These are phyloP conservation scores for Xiphias gladius DNA, from an alignment of 2,113 vertebrate genomes.

Conservation along the genomic window DNA sequence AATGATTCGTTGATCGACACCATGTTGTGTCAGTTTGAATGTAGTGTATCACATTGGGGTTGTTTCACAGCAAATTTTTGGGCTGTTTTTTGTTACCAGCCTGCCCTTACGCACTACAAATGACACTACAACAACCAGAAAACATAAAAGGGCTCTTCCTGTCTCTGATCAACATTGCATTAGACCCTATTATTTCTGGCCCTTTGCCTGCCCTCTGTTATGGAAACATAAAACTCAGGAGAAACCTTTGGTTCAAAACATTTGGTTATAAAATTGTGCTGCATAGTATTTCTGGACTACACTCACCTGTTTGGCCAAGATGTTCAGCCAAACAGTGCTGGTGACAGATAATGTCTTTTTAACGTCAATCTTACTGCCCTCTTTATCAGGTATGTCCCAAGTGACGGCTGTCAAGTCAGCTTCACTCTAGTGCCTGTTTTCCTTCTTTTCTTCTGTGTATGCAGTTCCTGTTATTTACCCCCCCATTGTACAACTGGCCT, in stretches of 20 bases:
- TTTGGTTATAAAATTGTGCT: conserved; percentile 4
- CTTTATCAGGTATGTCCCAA: conserved; percentile 36
- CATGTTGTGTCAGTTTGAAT: no score
- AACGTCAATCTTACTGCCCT: conserved; percentile 27
- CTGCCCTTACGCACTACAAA: conserved; percentile 6
- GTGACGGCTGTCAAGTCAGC: conserved; percentile 22
- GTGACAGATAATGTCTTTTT: conserved; percentile 23
- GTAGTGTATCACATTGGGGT: no score
- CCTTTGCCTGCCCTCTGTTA: background rate
- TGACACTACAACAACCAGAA: conserved; percentile 13
- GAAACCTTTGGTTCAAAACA: conserved; percentile 28
- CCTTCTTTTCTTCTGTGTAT: background rate
- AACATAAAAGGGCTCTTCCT: conserved; percentile 18
- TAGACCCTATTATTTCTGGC: conserved; percentile 10
- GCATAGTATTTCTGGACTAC: background rate
- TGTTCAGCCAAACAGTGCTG: conserved; percentile 3
- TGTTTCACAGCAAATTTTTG: no score
- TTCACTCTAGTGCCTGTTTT: background rate
- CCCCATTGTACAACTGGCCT: no score
- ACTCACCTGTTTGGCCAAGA: conserved; percentile 25
- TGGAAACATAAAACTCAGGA: conserved; percentile 10
- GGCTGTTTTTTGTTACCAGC: no score
- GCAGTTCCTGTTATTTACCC: conserved; percentile 5
- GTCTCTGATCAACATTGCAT: background rate
- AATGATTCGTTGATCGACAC: no score